These are phyloP conservation scores for Gambusia yucatana DNA, from an alignment of 2,797 vertebrate species.

Conservation along the genomic window DNA sequence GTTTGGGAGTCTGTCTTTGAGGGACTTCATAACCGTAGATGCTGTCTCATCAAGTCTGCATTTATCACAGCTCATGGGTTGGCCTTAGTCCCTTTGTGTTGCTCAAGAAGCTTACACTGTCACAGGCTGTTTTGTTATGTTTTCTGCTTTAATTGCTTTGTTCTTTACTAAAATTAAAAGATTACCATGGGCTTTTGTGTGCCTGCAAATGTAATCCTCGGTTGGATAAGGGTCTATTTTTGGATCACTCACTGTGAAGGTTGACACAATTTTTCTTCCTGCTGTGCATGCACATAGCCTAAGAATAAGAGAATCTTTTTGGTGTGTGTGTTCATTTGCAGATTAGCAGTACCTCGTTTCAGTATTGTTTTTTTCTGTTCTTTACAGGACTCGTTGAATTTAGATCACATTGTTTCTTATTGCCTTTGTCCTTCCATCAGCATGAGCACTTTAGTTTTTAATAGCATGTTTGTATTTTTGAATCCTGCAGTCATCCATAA, in stretches of 20 bases:
- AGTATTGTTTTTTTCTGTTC: conserved; percentile 5
- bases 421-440: conserved; percentile 42
- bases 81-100: conserved; percentile 66
- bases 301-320: conserved; percentile 38
- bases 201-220: conserved; percentile 77
- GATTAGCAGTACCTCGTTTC: conserved; percentile 39
- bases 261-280: conserved; percentile 78
- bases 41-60: conserved; percentile 40
- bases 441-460: conserved; percentile 50
- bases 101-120: conserved; percentile 54
- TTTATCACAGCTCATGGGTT: conserved; percentile 53
- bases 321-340: conserved; percentile 19
- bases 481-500: conserved; percentile 46
- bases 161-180: conserved; percentile 76
- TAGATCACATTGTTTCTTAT: conserved; percentile 51
- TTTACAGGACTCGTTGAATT: conserved; percentile 13
- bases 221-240: conserved; percentile 80
- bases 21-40: conserved; percentile 31
- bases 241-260: conserved; percentile 76
- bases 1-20: conserved; percentile 14
- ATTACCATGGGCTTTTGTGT: conserved; percentile 78
- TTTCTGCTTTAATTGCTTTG: conserved; percentile 76
- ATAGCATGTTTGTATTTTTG: conserved; percentile 45
- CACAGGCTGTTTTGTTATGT: conserved; percentile 62
- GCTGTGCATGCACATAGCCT: conserved; percentile 47